These are phyloP conservation scores for Seriola dumerili DNA, from an alignment of 2,113 vertebrate genomes.

Conservation along the genomic window DNA sequence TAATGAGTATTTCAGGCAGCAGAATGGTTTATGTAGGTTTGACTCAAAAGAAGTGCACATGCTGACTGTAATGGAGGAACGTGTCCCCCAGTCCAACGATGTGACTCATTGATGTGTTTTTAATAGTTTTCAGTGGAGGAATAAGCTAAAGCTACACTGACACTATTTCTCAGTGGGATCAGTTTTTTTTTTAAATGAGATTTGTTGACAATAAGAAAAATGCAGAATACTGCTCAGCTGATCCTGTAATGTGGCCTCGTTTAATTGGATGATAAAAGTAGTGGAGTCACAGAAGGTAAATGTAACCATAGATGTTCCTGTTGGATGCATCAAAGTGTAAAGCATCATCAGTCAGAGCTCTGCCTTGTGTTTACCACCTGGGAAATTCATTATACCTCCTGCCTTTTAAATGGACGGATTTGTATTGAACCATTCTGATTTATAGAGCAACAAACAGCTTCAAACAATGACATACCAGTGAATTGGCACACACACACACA, in stretches of 20 bases:
- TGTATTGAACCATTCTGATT: conserved; percentile 60
- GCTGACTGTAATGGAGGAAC: no score
- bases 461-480: conserved; percentile 30
- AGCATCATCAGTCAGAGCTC: conserved; percentile 63
- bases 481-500: background rate
- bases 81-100: no score
- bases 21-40: no score
- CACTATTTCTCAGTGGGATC: background rate
- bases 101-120: no score
- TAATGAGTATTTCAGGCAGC: no score
- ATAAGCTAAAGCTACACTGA: no score
- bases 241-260: background rate
- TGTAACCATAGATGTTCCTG: conserved; percentile 27
- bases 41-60: no score
- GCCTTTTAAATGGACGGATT: conserved; percentile 62
- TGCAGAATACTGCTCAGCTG: background rate
- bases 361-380: conserved; percentile 43
- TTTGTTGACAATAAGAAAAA: background rate
- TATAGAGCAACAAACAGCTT: conserved; percentile 34
- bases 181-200: background rate
- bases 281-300: conserved; percentile 18
- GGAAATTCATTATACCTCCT: conserved; percentile 63
- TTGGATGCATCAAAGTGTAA: conserved; percentile 43
- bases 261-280: conserved; percentile 31
- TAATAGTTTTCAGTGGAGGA: no score